Evolutionary conservation across 2,113 vertebrate species (phyloP).

Genomic region (Hemicordylus capensis): DNA sequence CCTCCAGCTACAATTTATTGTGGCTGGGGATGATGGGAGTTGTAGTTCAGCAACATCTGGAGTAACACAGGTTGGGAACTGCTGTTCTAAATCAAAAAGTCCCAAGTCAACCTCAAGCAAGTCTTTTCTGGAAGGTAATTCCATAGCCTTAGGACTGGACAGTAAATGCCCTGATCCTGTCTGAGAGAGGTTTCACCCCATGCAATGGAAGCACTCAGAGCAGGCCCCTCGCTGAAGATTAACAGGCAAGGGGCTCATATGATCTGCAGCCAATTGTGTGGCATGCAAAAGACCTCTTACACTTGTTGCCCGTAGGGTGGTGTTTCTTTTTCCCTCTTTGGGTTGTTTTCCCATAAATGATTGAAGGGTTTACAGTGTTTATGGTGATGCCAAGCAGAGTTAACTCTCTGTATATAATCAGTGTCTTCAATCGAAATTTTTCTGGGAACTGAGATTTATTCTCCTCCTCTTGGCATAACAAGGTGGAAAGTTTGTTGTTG

Average conservation of each 20-base stretch:
- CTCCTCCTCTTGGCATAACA: slow-evolving; percentile 24
- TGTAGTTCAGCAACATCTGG: too few relatives aligned
- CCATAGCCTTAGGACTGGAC: neutral
- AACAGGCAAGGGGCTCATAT: neutral
- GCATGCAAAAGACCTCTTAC: neutral
- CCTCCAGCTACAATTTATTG: too few relatives aligned
- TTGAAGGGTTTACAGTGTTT: neutral
- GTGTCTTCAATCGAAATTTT: slow-evolving; percentile 19
- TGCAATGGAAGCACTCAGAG: neutral
- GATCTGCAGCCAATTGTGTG: neutral
- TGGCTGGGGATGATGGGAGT: too few relatives aligned
- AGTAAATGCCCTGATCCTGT: neutral
- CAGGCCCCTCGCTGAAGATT: neutral
- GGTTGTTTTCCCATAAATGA: slow-evolving; percentile 7
- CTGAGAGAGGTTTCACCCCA: neutral
- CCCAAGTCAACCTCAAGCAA: too few relatives aligned
- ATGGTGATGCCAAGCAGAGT: neutral
- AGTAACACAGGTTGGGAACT: too few relatives aligned
- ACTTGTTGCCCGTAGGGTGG: neutral
- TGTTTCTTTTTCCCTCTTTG: neutral
- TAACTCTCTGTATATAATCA: slow-evolving; percentile 22
- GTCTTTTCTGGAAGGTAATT: neutral
- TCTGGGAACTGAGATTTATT: slow-evolving; percentile 11
- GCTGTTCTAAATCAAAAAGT: too few relatives aligned
- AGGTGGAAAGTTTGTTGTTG: slow-evolving; percentile 29